A percentile compares a stretch with the other conserved stretches of the same genome.
Evolutionary conservation across 2,888 invertebrate genomes (phyloP).

Genomic region (Ichneumoninae sp.): DNA sequence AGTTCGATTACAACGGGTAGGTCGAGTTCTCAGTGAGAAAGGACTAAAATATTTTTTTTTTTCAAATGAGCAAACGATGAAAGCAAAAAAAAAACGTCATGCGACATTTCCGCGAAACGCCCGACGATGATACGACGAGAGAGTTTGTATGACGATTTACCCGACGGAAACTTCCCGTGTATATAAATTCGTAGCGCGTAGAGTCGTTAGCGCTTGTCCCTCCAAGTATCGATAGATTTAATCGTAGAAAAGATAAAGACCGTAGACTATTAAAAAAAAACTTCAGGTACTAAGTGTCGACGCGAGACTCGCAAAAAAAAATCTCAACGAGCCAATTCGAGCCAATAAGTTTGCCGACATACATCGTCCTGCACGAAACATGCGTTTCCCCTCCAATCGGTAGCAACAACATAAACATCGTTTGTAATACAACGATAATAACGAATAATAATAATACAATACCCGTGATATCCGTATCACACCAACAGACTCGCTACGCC

Average conservation of each 20-base stretch:
- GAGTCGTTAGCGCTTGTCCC: slow-evolving; percentile 65
- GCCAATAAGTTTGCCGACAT: slow-evolving; percentile 18
- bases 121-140: slow-evolving; percentile 51
- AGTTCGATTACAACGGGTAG: slow-evolving; percentile 11
- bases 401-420: slow-evolving; percentile 23
- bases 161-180: slow-evolving; percentile 61
- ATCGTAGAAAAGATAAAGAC: slow-evolving; percentile 34
- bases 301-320: not conserved
- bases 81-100: slow-evolving; percentile 5
- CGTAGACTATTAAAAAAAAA: slow-evolving; percentile 46
- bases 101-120: slow-evolving; percentile 37
- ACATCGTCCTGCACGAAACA: slow-evolving; percentile 36
- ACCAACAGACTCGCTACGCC: slow-evolving; percentile 29
- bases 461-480: slow-evolving; percentile 1
- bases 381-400: slow-evolving; percentile 21
- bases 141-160: slow-evolving; percentile 54
- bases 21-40: slow-evolving; percentile 30
- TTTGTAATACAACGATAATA: slow-evolving; percentile 3
- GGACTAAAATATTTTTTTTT: slow-evolving; percentile 16
- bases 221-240: slow-evolving; percentile 56
- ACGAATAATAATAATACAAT: slow-evolving; percentile 11
- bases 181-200: slow-evolving; percentile 67
- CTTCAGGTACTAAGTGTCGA: slow-evolving; percentile 6
- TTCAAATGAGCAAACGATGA: not conserved
- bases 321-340: slow-evolving; percentile 17